Evolutionary conservation across 2,797 vertebrate genomes (phyloP), one percentile per base, ranked within the genome.

Genomic region (Poecilia wingei): DNA sequence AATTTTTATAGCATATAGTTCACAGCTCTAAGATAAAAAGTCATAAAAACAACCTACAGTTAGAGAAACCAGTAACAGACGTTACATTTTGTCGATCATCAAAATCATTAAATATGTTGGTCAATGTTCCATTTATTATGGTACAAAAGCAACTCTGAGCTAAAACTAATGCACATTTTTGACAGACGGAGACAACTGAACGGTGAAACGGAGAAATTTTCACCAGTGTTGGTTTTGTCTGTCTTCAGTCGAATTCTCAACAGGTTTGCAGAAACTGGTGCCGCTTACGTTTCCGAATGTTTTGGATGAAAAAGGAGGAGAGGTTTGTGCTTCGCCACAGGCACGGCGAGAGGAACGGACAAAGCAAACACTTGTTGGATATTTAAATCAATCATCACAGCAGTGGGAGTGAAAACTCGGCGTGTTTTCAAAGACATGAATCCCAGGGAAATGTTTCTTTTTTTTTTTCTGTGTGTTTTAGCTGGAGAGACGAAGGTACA

Each of bases 211-310:
- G 36, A 43, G 66, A 69, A 41, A 39, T 2, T 13, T 41, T 69
- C 7, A 41, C 66, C 22, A 22, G 39, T 3, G 22, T n/a, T 25
- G 6, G 66, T 69, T 69, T 59, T 69, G 41, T n/a, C 4, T 25
- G 10, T 69, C 12, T 13, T 64, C 5, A 64, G 59, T 59, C 59
- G 43, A 51, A 41, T 55, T 77, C 39, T 75, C 45, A 78, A 28
- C 39, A 47, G 43, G 47, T 55, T 45, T 69, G 22, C 6, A 61
- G 59, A 53, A 79, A 53, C 10, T 1, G 64, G 78, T 1, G 66
- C 1, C 55, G 84, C 88, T 86, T 76, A 78, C 80, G 72, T 82
- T 72, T 78, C 41, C 25, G 3, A 85, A 77, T 87, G 55, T 79
- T 86, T 36, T 31, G 33, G 33, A 66, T 3, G 0, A 75, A 75